These are phyloP conservation scores for Cantharis flavilabris DNA, from an alignment of 2,888 invertebrate species.

Conservation along the genomic window DNA sequence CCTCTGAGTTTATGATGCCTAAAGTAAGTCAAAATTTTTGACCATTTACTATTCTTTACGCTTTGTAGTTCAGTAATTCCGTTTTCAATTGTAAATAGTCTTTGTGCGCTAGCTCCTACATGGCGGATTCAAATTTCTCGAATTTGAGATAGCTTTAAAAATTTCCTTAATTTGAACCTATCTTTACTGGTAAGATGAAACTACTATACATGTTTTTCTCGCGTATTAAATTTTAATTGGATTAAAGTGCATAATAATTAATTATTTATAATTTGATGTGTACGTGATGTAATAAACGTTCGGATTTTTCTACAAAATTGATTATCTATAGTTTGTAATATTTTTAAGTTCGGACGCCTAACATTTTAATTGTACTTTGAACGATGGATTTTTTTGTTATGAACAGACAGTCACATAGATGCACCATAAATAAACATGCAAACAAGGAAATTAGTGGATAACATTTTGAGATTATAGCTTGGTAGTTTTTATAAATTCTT, in stretches of 20 bases:
- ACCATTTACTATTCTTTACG: not conserved
- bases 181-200: not conserved
- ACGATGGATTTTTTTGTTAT: not conserved
- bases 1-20: conserved; percentile 35
- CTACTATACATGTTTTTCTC: not conserved
- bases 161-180: not conserved
- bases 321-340: not conserved
- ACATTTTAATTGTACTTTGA: not conserved
- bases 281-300: not conserved
- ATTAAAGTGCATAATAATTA: not conserved
- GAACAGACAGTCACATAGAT: not conserved
- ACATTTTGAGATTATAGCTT: not conserved
- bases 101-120: not conserved
- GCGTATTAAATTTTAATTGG: not conserved
- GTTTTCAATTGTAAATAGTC: too few relatives aligned
- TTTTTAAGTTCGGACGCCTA: not conserved
- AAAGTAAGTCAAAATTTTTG: conserved; percentile 38
- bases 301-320: not conserved
- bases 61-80: not conserved
- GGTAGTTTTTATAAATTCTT: too few relatives aligned
- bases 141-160: too few relatives aligned
- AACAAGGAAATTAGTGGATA: not conserved
- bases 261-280: not conserved
- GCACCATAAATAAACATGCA: not conserved
- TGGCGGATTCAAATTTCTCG: not conserved